Base-by-base conservation (phyloP, 2,797 vertebrate species). In the Chiloscyllium punctatum region DNA sequence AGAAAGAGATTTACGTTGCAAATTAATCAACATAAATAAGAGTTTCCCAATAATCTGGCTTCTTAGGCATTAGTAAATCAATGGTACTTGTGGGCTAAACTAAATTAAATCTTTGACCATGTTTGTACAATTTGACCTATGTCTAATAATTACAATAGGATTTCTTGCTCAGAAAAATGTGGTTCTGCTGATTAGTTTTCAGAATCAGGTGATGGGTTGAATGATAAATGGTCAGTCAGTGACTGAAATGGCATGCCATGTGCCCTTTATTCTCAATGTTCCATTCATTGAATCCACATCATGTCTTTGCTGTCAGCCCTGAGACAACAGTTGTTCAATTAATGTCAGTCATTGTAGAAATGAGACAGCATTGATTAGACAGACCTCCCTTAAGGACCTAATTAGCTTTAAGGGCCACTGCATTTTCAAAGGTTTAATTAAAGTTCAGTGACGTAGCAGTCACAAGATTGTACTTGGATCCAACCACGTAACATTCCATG, bases 161-260 rank as follows among this genome's bases (percentile, higher is more conserved):
- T 51, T 95, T 95, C 48, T 95, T 95, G 48, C 23, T 95, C 48
- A 95, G 53, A 94, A 42, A 77, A 95, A 95, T 51, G 48, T 95
- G 94, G 74, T 71, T 37, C 30, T 95, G 94, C 48, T 74, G 71
- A 95, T 95, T 74, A 77, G 69, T 57, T 95, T 95, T 77, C 71
- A 77, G 71, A 74, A 53, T n/a, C 25, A 95, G 74, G 71, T 77
- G 94, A 95, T 53, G 71, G 30, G 94, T 53, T 74, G 71, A 94
- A 74, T 74, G 94, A 95, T 77, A 95, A 77, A 57, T n/a, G 72
- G 94, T 74, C 94, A 95, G 33, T 95, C 94, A 74, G 94, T 95
- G 53, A 95, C 30, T 30, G 48, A 51, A 33, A 53, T 33, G 30
- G 33, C 71, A 77, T n/a, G n/a, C 42, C 48, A 95, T 53, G 27